Percentiles rank a stretch among this genome's conserved stretches.
These are phyloP conservation scores for Rhagophthalmus giganteus DNA, from an alignment of 2,888 invertebrate genomes.

Conservation along the genomic window DNA sequence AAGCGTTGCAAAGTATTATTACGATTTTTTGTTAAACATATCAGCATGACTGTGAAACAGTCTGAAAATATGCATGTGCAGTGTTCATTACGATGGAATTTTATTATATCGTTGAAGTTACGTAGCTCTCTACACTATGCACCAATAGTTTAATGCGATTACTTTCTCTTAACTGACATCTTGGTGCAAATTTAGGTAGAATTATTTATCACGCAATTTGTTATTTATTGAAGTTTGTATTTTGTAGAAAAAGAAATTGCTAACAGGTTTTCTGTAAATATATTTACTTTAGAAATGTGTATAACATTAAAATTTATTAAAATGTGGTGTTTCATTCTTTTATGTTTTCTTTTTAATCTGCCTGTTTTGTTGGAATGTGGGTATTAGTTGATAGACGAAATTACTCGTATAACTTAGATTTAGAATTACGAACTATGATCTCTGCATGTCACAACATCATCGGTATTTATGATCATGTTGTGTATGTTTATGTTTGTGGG, in stretches of 20 bases:
- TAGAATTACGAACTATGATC: too few species aligned
- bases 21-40: slow-evolving; percentile 41
- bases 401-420: too few species aligned
- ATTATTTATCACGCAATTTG: slow-evolving; percentile 48
- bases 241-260: slow-evolving; percentile 50
- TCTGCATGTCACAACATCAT: too few species aligned
- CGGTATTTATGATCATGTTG: too few species aligned
- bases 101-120: slow-evolving; percentile 24
- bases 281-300: slow-evolving; percentile 54
- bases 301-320: slow-evolving; percentile 46
- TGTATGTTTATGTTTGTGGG: too few species aligned
- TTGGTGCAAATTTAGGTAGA: slow-evolving; percentile 46
- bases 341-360: neutral
- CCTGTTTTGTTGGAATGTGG: neutral
- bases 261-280: slow-evolving; percentile 55
- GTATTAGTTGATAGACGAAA: too few species aligned
- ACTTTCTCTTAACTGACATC: slow-evolving; percentile 29
- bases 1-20: slow-evolving; percentile 37
- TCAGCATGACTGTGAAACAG: slow-evolving; percentile 44
- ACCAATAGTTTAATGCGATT: slow-evolving; percentile 33
- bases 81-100: slow-evolving; percentile 27
- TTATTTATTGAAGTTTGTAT: slow-evolving; percentile 54
- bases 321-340: slow-evolving; percentile 12
- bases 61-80: slow-evolving; percentile 32
- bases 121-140: slow-evolving; percentile 47